Evolutionary conservation across 2,113 vertebrate species (phyloP), one percentile per base, ranked within the genome.

Genomic region (Morone chrysops): DNA sequence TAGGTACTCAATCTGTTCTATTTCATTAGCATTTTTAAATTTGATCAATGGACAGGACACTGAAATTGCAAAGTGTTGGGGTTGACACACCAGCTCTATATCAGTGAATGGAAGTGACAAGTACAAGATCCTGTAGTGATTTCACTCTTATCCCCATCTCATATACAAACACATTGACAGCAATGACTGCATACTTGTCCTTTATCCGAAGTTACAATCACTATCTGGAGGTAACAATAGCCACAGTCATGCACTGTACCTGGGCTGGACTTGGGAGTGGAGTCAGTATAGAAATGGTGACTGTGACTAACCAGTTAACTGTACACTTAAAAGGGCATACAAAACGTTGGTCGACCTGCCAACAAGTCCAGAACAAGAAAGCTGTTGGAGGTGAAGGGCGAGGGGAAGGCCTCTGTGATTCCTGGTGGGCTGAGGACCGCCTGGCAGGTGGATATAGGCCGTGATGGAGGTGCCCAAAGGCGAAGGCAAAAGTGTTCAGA

Each of bases 401-500:
- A 18, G 82, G 73, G 79, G 63, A 75, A 50, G 80, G 82, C 93
- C 79, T 93, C 93, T 74, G 70, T 80, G 25, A 71, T 40, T 93
- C 83, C 53, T 47, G 71, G 86, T n/a, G 75, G 87, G 50, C 78
- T 62, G 56, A 53, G 68, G 8, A 78, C 82, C 4, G 79, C 85
- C 92, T 81, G 78, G 1, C 53, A 66, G 54, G 83, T 78, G 66
- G 87, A 87, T 43, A 50, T 76, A 41, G 82, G 89, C 41, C 18
- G 0, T 22, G 25, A 14, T 25, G 47, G 60, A 85, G 12, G 56
- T 45, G 90, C 80, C 65, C 87, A 72, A 66, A 90, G 82, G 75
- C 81, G 38, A 17, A 84, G 91, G 25, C 86, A 76, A 62, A 88
- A 91, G 91, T 97, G 95, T 89, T 90, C 93, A 41, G 97, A 97